Percentiles rank a stretch among this genome's conserved stretches.
phyloP scores from a whole-genome alignment of 2,797 vertebrate species.

The Parotocinclus haroldoi region DNA sequence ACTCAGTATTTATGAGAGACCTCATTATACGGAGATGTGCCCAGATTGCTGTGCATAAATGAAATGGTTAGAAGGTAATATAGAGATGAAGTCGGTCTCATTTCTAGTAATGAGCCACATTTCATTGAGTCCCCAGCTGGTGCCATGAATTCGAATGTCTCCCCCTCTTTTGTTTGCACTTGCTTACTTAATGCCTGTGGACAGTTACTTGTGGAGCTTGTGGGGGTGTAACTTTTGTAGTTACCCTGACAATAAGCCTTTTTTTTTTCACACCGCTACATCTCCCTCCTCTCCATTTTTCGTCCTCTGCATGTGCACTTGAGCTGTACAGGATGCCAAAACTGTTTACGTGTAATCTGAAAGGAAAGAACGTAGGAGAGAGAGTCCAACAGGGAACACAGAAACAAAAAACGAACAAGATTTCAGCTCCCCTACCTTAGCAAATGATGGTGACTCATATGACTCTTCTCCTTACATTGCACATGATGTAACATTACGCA shows the following conservation, averaged over 20 bases:
- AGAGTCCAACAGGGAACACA: not conserved
- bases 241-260: constrained; percentile 42
- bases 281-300: constrained; percentile 21
- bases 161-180: constrained; percentile 18
- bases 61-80: not conserved
- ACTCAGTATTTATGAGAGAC: no score
- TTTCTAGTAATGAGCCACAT: not conserved
- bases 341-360: constrained; percentile 14
- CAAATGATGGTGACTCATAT: no score
- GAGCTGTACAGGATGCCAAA: not conserved
- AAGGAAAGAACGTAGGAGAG: constrained; percentile 7
- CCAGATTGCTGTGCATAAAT: constrained; percentile 2
- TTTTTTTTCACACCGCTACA: constrained; percentile 35
- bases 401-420: not conserved
- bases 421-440: no score
- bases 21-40: no score
- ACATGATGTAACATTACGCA: no score
- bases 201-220: constrained; percentile 32
- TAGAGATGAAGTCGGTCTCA: constrained; percentile 8
- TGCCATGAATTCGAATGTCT: constrained; percentile 9
- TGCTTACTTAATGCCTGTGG: not conserved
- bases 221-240: constrained; percentile 39
- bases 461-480: no score
- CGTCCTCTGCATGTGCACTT: constrained; percentile 15
- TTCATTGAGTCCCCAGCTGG: constrained; percentile 20